Evolutionary conservation across 2,888 invertebrate species (phyloP), one percentile per base, ranked within the genome.

Genomic region (Biston stratarius): DNA sequence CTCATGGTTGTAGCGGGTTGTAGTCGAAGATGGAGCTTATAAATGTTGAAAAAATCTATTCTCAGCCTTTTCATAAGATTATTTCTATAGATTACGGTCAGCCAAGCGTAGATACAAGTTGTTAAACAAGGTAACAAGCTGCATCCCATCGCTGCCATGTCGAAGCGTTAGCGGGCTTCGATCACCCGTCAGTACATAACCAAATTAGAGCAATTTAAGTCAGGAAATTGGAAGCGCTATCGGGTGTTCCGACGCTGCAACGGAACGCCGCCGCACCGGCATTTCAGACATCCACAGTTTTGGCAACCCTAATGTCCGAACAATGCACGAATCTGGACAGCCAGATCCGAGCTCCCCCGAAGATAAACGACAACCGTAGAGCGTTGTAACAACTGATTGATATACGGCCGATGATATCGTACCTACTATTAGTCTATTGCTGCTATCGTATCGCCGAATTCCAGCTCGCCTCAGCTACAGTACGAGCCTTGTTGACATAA

Each of bases 201-300:
- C 89, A 89, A 94, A 93, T 94, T 94, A 92, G 91, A 91, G 90
- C 92, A 93, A 94, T 93, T 92, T 92, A 90, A 91, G 91, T 91
- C 92, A 91, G 93, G 94, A 93, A 93, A 93, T 94, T 92, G 94
- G 91, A 89, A 92, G 88, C 87, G 88, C 88, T 92, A 92, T 91
- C 91, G 89, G 87, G 85, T 86, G 86, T 83, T 83, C 88, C 67
- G 63, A 60, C 60, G 86, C 80, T 88, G 87, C 87, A 82, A 85
- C 80, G 82, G 87, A 86, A 87, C 88, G 88, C 84, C 73, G 81
- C 87, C 74, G 82, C 87, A 83, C 88, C 87, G 90, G 92, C 84
- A 92, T 92, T 92, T 90, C 88, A 90, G 88, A 90, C 87, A 92
- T 92, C 89, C 87, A 91, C 86, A 84, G 88, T 69, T 72, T 62